These are phyloP conservation scores for Pantherophis alleghaniensis DNA, from an alignment of 2,797 vertebrate species.

Conservation along the genomic window DNA sequence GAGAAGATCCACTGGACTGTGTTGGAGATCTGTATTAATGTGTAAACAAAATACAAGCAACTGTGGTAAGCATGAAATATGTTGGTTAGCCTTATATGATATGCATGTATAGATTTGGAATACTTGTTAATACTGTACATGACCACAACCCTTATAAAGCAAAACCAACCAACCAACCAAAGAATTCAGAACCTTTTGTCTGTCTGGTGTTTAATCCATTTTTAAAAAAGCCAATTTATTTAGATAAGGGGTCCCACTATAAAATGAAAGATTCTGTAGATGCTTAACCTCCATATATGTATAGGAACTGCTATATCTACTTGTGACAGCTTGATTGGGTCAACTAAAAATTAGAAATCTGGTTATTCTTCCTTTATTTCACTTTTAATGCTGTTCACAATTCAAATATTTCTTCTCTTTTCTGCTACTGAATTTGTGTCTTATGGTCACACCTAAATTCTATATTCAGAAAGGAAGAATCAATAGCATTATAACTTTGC, in stretches of 20 bases:
- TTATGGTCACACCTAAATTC: background rate
- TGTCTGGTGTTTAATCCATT: background rate
- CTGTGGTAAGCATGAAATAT: background rate
- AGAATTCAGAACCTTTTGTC: background rate
- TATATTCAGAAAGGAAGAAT: background rate
- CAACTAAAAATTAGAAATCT: background rate
- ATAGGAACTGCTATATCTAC: background rate
- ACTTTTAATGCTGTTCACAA: background rate
- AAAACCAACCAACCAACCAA: background rate
- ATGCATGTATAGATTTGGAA: background rate
- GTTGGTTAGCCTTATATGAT: background rate
- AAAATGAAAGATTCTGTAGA: background rate
- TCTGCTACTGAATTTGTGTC: background rate
- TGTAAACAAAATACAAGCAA: background rate
- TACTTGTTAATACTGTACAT: background rate
- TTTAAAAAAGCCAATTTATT: background rate
- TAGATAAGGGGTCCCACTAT: background rate
- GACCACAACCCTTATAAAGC: background rate
- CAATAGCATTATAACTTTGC: background rate
- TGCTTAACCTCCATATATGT: background rate
- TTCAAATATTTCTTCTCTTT: background rate
- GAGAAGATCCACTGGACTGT: conserved; percentile 74
- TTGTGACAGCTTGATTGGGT: background rate
- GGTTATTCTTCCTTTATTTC: background rate
- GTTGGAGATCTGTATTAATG: conserved; percentile 75